Percentiles rank a stretch among this genome's conserved stretches.
Evolutionary conservation across 2,888 invertebrate genomes (phyloP).

Genomic region (Polietes domitor): DNA sequence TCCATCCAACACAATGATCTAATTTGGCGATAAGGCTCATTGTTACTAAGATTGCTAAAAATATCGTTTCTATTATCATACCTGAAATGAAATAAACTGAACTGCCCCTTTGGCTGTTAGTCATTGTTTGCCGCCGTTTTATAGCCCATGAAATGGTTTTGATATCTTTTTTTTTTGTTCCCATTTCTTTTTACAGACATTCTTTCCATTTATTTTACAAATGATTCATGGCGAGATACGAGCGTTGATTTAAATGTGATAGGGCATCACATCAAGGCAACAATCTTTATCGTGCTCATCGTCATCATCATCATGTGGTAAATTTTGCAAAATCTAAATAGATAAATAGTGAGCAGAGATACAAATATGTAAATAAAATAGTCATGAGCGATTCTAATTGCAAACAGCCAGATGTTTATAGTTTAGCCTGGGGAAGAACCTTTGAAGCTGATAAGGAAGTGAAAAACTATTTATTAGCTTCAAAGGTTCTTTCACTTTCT

Average conservation of each 20-base stretch:
- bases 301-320: background rate
- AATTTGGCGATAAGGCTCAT: background rate
- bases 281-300: background rate
- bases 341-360: background rate
- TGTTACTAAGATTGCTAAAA: slow-evolving; percentile 12
- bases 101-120: background rate
- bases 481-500: too few species aligned
- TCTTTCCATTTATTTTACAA: background rate
- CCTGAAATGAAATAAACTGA: background rate
- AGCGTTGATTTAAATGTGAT: background rate
- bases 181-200: background rate
- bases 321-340: background rate
- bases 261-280: background rate
- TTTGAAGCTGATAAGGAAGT: too few species aligned
- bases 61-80: background rate
- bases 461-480: too few species aligned
- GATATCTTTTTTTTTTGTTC: slow-evolving; percentile 1
- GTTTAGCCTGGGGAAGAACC: too few species aligned
- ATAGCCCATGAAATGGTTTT: background rate
- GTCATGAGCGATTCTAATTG: background rate
- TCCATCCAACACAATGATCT: background rate
- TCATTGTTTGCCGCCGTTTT: background rate
- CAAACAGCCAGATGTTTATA: too few species aligned
- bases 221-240: background rate
- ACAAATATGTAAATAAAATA: background rate